phyloP scores from a whole-genome alignment of 2,888 invertebrate genomes.

The Parasteatoda lunata region DNA sequence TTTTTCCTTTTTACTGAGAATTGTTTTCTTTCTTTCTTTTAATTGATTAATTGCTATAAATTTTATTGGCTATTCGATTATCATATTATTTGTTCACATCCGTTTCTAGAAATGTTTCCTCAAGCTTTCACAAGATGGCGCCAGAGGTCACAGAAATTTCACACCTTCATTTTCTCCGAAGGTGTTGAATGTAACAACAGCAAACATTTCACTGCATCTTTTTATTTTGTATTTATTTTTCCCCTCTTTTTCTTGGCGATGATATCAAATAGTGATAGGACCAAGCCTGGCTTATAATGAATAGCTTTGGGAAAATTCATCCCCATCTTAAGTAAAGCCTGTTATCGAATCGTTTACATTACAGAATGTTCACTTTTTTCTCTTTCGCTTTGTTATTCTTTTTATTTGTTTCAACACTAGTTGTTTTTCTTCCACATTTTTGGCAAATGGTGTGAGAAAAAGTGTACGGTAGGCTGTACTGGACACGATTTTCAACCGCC shows the following conservation, averaged over 20 bases:
- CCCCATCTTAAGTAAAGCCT: conserved; percentile 43
- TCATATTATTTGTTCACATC: too few species aligned
- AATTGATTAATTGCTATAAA: too few species aligned
- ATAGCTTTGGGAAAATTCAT: conserved; percentile 53
- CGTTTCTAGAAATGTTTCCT: too few species aligned
- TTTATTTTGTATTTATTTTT: conserved; percentile 15
- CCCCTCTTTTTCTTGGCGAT: conserved; percentile 12
- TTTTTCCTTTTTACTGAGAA: too few species aligned
- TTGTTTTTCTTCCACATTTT: conserved; percentile 25
- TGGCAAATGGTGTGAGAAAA: conserved; percentile 18
- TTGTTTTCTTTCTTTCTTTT: too few species aligned
- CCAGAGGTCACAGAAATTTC: conserved; percentile 9
- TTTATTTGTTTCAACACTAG: conserved; percentile 7
- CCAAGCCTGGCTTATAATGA: conserved; percentile 52
- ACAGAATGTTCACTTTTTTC: conserved; percentile 23
- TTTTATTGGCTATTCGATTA: too few species aligned
- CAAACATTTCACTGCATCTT: conserved; percentile 16
- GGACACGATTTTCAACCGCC: conserved; percentile 49
- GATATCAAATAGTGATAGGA: conserved; percentile 20
- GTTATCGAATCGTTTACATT: conserved; percentile 67
- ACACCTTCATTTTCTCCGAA: conserved; percentile 30
- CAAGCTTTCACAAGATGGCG: conserved; percentile 35
- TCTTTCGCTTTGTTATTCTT: conserved; percentile 13
- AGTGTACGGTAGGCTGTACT: conserved; percentile 52
- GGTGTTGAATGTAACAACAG: conserved; percentile 53